phyloP scores from a whole-genome alignment of 2,888 invertebrate genomes.

The Macaria liturata region DNA sequence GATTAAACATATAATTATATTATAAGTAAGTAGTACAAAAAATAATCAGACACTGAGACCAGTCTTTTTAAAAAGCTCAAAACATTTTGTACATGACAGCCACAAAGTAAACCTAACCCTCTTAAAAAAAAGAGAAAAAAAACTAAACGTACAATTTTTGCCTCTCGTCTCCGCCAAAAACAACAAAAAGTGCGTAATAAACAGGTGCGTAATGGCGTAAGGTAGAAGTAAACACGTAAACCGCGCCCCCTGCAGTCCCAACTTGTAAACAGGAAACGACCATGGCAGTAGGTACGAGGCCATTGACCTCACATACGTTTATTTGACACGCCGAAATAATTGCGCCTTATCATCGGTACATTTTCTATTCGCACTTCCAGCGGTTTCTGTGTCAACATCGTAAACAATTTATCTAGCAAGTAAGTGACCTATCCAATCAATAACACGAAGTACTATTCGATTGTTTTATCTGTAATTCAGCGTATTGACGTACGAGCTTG shows the following conservation, averaged over 20 bases:
- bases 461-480: background rate
- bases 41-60: too few species aligned
- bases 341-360: constrained; percentile 28
- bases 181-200: too few species aligned
- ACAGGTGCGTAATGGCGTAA: too few species aligned
- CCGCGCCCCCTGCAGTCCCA: background rate
- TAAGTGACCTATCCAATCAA: constrained; percentile 8
- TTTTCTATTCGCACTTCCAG: constrained; percentile 22
- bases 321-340: constrained; percentile 29
- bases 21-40: too few species aligned
- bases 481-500: background rate
- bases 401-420: constrained; percentile 12
- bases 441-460: background rate
- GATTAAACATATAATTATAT: too few species aligned
- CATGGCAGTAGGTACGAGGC: constrained; percentile 35
- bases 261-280: constrained; percentile 49
- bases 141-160: too few species aligned
- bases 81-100: too few species aligned
- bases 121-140: too few species aligned
- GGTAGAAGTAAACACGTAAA: too few species aligned
- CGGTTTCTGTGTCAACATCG: constrained; percentile 23
- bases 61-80: too few species aligned
- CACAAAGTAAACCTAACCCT: too few species aligned
- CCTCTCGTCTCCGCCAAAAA: too few species aligned
- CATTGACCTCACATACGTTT: constrained; percentile 43